Base-by-base conservation (phyloP, 2,888 invertebrate genomes). In the Biston betularia region DNA sequence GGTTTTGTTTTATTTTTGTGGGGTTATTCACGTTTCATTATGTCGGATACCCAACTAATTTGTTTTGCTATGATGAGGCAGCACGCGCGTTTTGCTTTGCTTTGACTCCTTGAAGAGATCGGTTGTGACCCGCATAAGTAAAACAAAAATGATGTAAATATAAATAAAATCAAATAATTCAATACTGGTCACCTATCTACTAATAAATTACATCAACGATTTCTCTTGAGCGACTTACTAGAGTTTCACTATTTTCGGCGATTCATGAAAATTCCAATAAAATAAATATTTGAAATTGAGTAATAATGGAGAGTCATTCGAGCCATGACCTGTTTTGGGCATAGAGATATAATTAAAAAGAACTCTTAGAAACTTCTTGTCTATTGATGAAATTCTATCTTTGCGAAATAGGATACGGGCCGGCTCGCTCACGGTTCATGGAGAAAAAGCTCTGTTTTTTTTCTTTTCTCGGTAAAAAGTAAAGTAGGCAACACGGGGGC, bases 331-430 rank as follows among this genome's bases (percentile, higher is more conserved):
- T 83, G 83, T 83, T 38, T 88, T 79, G 79, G 75, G 76, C 76
- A 79, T 78, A 82, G 71, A 80, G 73, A 87, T 83, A 86, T 88
- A 89, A 90, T 89, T 89, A 89, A 87, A 88, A 88, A 89, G 89
- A 92, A 91, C 86, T 90, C 89, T 83, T 89, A 90, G 86, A 89
- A 91, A 86, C 84, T 83, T 80, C 80, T 83, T 79, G 83, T 82
- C 80, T 85, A 82, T 82, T 83, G 82, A 84, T 85, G 92, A 89
- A 91, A 91, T 87, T 91, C 88, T 89, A 91, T 89, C 88, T 88
- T 84, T 79, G 87, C 87, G 92, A 89, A 92, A 92, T 89, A 86
- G 87, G 89, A 92, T 87, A 86, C 80, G 81, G 79, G 75, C 76
- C 83, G 78, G 78, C 78, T 83, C 81, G 78, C 80, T 82, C 80